A percentile compares a stretch with the other conserved stretches of the same genome.
phyloP scores from a whole-genome alignment of 2,888 invertebrate genomes.

The Poecilus cupreus region DNA sequence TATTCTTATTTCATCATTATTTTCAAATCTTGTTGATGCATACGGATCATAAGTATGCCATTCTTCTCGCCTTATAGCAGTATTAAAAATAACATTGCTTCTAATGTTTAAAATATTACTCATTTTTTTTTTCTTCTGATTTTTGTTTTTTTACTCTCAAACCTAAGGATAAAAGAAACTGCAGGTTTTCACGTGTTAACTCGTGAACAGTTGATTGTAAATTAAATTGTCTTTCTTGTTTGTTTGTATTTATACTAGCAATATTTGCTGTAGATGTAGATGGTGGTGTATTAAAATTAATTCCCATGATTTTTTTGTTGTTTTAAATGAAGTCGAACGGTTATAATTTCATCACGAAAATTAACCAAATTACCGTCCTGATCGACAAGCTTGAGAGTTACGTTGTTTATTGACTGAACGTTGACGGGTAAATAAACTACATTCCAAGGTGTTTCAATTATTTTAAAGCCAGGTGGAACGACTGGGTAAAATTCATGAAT shows the following conservation, averaged over 20 bases:
- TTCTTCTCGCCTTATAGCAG: slow-evolving; percentile 14
- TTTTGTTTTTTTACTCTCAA: background rate
- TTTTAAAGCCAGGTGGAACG: slow-evolving; percentile 22
- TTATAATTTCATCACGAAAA: slow-evolving; percentile 63
- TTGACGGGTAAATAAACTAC: slow-evolving; percentile 63
- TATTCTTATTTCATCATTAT: slow-evolving; percentile 57
- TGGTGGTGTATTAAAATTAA: background rate
- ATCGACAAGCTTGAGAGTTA: slow-evolving; percentile 62
- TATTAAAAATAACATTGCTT: background rate
- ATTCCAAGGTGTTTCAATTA: slow-evolving; percentile 28
- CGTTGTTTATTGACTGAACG: slow-evolving; percentile 60
- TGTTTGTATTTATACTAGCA: background rate
- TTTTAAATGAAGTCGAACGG: slow-evolving; percentile 60
- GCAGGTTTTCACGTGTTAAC: background rate
- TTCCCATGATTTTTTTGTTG: slow-evolving; percentile 4
- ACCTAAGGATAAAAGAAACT: background rate
- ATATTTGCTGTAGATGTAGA: background rate
- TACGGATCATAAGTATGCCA: no score
- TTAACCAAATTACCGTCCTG: slow-evolving; percentile 62
- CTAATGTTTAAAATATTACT: background rate
- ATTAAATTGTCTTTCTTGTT: background rate
- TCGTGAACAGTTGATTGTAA: background rate
- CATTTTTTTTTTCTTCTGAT: background rate
- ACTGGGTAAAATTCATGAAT: background rate
- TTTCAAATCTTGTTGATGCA: slow-evolving; percentile 12